phyloP scores from a whole-genome alignment of 2,888 invertebrate genomes.

The Leistus spinibarbis region DNA sequence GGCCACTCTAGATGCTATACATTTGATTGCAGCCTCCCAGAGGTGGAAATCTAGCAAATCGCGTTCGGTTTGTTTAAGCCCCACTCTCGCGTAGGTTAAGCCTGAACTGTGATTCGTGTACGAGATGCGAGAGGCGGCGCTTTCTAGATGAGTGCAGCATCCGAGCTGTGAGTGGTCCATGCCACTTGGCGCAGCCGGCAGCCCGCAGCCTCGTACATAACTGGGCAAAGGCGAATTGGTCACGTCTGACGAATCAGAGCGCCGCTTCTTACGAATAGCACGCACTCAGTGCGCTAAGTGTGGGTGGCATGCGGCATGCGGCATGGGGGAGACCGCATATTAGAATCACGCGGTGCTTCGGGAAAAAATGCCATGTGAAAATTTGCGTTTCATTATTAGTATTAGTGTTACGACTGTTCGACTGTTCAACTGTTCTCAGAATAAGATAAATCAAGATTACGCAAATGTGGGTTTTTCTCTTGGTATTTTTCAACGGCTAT shows the following conservation, averaged over 20 bases:
- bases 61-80: background rate
- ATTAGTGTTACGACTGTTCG: no score
- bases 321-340: no score
- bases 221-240: background rate
- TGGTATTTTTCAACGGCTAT: background rate
- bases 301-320: no score
- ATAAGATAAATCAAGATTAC: background rate
- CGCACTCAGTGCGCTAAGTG: background rate
- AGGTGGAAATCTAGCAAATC: background rate
- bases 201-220: slow-evolving; percentile 1
- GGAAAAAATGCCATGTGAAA: no score
- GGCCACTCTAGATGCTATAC: no score
- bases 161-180: slow-evolving; percentile 25
- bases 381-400: no score
- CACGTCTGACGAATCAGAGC: slow-evolving; percentile 30
- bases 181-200: no score
- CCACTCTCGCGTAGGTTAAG: background rate
- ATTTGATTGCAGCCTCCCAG: no score
- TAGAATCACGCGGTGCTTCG: no score
- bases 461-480: background rate
- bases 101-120: background rate
- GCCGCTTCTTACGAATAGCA: background rate
- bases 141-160: slow-evolving; percentile 18
- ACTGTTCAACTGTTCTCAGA: background rate
- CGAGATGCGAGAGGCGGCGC: background rate